Percentiles rank a stretch among this genome's conserved stretches.
Conservation (phyloP, 2,113 vertebrate genomes). For the Hylia prasina region DNA sequence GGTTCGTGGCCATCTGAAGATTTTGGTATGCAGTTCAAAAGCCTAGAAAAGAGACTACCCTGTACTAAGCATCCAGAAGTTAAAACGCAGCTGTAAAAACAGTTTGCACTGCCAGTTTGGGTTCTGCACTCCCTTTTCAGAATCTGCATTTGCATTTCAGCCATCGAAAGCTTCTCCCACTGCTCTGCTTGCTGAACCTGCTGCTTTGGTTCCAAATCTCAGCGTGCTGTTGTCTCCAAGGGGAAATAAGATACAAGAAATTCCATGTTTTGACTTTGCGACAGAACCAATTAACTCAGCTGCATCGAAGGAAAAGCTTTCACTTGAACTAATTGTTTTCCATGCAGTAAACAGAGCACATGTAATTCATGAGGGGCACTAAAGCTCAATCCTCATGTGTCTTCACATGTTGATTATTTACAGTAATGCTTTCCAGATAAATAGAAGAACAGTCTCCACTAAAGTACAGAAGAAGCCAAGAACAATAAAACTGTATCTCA, state of each 20-base stretch:
- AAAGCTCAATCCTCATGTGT: not conserved
- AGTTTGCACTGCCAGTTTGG: not conserved
- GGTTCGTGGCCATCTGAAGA: not conserved
- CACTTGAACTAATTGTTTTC: not conserved
- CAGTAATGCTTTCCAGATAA: constrained; percentile 9
- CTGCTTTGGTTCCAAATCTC: not conserved
- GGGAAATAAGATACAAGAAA: not conserved
- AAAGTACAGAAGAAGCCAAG: not conserved
- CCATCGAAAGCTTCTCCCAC: not conserved
- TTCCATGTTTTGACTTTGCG: not conserved
- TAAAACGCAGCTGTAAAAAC: constrained; percentile 6
- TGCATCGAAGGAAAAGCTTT: not conserved
- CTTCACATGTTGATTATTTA: constrained; percentile 23
- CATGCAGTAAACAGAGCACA: not conserved
- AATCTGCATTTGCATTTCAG: not conserved
- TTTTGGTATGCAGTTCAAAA: not conserved
- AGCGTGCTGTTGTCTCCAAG: not conserved
- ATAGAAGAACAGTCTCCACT: not conserved
- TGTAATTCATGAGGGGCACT: not conserved
- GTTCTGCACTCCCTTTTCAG: not conserved
- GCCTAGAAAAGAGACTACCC: not conserved
- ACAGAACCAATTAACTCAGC: not conserved
- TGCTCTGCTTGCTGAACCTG: not conserved
- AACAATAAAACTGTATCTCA: not conserved
- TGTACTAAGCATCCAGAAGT: not conserved